Base-by-base conservation (phyloP, 1,140 invertebrate species). In the Aethina tumida region DNA sequence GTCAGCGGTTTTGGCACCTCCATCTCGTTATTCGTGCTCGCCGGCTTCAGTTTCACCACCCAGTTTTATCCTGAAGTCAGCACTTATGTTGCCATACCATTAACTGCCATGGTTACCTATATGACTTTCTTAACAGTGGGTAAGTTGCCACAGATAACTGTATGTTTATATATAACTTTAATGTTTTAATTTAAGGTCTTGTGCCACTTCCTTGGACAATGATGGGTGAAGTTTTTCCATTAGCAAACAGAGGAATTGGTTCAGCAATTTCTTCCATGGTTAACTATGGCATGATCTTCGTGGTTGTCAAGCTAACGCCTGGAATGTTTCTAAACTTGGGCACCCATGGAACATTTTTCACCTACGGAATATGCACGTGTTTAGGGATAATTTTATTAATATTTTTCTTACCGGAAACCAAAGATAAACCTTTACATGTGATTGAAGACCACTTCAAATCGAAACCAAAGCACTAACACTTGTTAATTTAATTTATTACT, bases 361-460 rank as follows among this genome's bases (percentile, higher is more conserved):
- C 77, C 35, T 87, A 80, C 53, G 74, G 76, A 15, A 58, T 63
- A 1, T 52, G 82, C 33, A 70, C 76, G 13, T 53, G 77, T 2
- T 9, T n/a, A 64, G 80, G 81, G 2, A 69, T 74, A 6, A 50
- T 74, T 9, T 63, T 81, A 12, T 55, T 84, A 28, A 73, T 70
- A 33, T 66, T 76, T 17, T 71, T 77, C 35, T 54, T 89, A 14
- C 84, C 85, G 5, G 83, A 89, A 64, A 89, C 84, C 0, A 83
- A 79, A 60, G 80, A 82, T n/a, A 79, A 74, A 48, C 77, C 72
- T 10, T 62, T 88, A 32, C 74, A 84, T 51, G 80, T 87, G 53
- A 83, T 88, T 38, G 73, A 77, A 52, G 66, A 67, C 19, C 58
- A 55, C 18, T 73, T 75, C 38, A 8, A 25, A 4, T n/a, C n/a